A percentile compares a stretch with the other conserved stretches of the same genome.
Conservation (phyloP, 2,888 invertebrate species). For the Parthenolecanium corni region DNA sequence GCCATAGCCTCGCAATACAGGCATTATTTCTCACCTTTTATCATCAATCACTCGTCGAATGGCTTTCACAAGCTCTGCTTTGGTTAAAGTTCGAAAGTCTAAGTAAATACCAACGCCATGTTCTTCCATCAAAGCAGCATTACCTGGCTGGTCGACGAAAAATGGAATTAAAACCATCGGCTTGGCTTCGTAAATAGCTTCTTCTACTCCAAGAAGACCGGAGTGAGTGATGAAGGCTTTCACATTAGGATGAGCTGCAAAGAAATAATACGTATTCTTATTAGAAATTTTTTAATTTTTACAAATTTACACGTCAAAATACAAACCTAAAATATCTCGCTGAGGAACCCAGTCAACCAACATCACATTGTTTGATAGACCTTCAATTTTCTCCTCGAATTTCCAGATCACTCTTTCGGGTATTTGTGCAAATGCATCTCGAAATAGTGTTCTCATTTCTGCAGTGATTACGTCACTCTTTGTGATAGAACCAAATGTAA, state of each 20-base stretch:
- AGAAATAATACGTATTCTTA: not conserved
- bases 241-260: constrained; percentile 6
- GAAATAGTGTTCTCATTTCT: not conserved
- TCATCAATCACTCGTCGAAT: not conserved
- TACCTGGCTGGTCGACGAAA: constrained; percentile 1
- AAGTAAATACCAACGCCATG: constrained; percentile 1
- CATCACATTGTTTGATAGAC: not conserved
- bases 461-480: not conserved
- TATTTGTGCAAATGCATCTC: not conserved
- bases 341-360: not conserved
- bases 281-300: not conserved
- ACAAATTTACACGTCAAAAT: not conserved
- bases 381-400: not conserved
- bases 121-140: not conserved
- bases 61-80: not conserved
- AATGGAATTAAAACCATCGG: not conserved
- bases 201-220: not conserved
- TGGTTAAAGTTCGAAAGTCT: not conserved
- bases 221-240: constrained; percentile 8
- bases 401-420: constrained; percentile 1
- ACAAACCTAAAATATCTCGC: not conserved
- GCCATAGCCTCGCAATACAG: no score
- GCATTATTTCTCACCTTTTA: not conserved
- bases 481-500: not conserved
- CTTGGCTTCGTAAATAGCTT: constrained; percentile 1